These are phyloP conservation scores for Chiridota heheva DNA, from an alignment of 35 echinoderm and acorn worm genomes.

Conservation along the genomic window DNA sequence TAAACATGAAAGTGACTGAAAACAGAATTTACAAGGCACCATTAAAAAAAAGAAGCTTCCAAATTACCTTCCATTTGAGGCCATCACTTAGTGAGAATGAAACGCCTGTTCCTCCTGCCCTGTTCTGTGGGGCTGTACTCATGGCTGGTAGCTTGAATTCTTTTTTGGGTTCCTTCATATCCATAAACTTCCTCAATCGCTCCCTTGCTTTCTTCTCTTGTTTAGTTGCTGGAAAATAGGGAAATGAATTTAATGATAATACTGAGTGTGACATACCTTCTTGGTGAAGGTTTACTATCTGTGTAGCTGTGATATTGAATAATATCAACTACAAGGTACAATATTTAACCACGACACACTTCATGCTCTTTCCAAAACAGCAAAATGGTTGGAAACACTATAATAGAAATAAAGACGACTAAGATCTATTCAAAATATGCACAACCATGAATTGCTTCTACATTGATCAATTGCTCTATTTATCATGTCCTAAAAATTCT, in stretches of 20 bases:
- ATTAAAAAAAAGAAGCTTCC: not conserved
- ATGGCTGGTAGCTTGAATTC: conserved; percentile 81
- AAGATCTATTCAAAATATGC: too few relatives aligned
- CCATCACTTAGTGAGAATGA: conserved; percentile 93
- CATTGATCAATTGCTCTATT: too few relatives aligned
- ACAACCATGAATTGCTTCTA: too few relatives aligned
- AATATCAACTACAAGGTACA: not conserved
- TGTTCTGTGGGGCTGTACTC: conserved; percentile 62
- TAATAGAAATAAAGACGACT: not conserved
- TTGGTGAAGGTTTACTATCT: not conserved
- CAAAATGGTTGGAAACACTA: not conserved
- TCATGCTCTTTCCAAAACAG: not conserved
- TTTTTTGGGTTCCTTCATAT: conserved; percentile 80
- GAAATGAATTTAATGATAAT: not conserved
- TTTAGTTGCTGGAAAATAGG: conserved; percentile 48
- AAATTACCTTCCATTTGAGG: conserved; percentile 93
- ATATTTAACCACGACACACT: not conserved
- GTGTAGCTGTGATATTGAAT: not conserved
- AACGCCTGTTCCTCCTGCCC: conserved; percentile 81
- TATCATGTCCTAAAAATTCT: too few relatives aligned
- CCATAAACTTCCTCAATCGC: conserved; percentile 66
- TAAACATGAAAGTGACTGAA: not conserved
- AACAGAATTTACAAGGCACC: not conserved
- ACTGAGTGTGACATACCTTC: not conserved
- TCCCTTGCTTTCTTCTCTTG: conserved; percentile 62